Evolutionary conservation across 2,888 invertebrate species (phyloP), one percentile per base, ranked within the genome.

Genomic region (Acrocera orbiculus): DNA sequence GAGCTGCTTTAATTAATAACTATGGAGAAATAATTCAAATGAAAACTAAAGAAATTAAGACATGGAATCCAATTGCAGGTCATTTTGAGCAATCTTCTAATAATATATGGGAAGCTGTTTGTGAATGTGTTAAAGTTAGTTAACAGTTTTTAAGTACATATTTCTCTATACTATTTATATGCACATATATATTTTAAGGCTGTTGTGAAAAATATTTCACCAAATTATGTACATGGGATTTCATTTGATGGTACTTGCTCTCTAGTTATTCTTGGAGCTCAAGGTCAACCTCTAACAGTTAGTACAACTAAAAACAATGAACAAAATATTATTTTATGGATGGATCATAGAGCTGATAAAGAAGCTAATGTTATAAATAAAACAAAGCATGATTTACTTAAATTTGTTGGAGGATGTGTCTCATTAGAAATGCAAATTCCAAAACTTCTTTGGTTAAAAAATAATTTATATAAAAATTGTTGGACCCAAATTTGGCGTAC

Each of bases 201-300:
- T 49, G 72, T 80, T 9, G 56, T 63, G n/a, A 47, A 53, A 29
- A 62, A 62, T 35, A 53, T 70, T 40, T 58, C 65, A 43, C 66
- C 67, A 33, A 54, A 61, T 37, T 60, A 51, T 44, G 67, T 89
- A n/a, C 75, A 71, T 60, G 89, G 89, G 11, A 74, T 95, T 46
- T 90, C 92, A 4, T 93, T 93, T 63, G 92, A 90, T 65, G 93
- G 92, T 11, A 95, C 93, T 9, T 93, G 93, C 54, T 93, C 93
- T 1, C 59, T 95, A 38, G 93, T 86, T 1, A 78, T 73, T 5
- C 51, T 93, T 24, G 85, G 80, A 48, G 61, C 64, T 44, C 60
- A 73, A 38, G 73, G 72, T 10, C 60, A 67, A 16, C 80, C 87
- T 1, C 53, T 82, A 25, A 70, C 79, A 25, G 70, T 86, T 1